Evolutionary conservation across 2,888 invertebrate species (phyloP).

Genomic region (Plebejus anna): DNA sequence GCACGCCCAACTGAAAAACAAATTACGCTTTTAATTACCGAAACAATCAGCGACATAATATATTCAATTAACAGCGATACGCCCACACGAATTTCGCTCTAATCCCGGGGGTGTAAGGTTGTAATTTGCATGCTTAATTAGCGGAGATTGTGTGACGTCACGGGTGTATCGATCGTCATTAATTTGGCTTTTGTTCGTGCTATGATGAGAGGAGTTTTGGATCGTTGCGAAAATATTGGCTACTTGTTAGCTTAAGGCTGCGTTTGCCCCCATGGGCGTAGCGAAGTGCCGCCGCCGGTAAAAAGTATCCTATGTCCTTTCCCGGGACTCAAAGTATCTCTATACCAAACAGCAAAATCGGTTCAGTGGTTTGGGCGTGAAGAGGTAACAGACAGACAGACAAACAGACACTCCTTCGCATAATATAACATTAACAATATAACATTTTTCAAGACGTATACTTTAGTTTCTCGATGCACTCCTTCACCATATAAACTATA

Average conservation of each 20-base stretch:
- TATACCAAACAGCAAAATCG: no score
- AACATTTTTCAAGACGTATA: no score
- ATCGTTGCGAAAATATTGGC: neutral
- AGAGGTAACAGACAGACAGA: no score
- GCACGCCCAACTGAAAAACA: neutral
- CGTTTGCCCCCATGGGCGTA: no score
- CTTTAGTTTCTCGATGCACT: no score
- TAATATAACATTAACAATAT: no score
- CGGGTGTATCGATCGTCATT: neutral
- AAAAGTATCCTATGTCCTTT: no score
- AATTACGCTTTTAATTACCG: neutral
- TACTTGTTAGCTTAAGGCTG: neutral
- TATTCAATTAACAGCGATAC: neutral
- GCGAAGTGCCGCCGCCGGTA: no score
- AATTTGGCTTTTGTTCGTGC: constrained; percentile 7
- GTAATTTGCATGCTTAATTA: neutral
- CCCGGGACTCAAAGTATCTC: no score
- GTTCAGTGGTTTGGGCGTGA: no score
- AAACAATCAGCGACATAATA: constrained; percentile 10
- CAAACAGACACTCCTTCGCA: no score
- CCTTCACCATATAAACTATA: no score
- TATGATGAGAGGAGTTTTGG: neutral
- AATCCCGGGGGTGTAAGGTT: constrained; percentile 1
- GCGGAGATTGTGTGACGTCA: constrained; percentile 1
- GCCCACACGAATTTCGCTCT: neutral